Evolutionary conservation across 2,888 invertebrate species (phyloP).

Genomic region (Microplitis deprimator): DNA sequence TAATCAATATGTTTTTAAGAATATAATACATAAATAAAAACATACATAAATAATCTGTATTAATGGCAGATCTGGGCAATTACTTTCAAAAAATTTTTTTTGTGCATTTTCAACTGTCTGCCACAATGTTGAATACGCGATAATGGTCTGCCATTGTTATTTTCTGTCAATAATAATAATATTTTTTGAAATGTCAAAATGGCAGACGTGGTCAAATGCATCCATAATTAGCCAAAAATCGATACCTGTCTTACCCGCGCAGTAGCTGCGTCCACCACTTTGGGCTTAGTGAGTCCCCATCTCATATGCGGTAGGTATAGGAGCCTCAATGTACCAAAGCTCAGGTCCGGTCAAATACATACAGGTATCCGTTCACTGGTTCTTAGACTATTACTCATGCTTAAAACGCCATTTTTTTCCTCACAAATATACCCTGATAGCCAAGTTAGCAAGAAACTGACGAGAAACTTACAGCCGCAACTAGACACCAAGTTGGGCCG

Average conservation of each 20-base stretch:
- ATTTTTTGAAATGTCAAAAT: not conserved
- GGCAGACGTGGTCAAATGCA: no score
- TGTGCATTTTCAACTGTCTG: conserved; percentile 53
- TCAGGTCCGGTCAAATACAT: not conserved
- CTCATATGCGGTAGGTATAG: no score
- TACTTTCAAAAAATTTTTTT: conserved; percentile 16
- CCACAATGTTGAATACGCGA: conserved; percentile 60
- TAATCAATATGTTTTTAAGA: conserved; percentile 2
- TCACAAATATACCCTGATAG: no score
- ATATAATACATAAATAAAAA: no score
- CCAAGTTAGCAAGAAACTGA: no score
- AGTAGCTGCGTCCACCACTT: no score
- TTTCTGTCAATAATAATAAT: conserved; percentile 20
- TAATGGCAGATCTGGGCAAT: conserved; percentile 9
- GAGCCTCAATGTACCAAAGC: not conserved
- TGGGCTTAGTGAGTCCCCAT: no score
- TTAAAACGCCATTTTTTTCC: no score
- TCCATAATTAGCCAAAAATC: no score
- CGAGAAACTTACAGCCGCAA: no score
- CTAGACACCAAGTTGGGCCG: no score
- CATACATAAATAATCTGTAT: conserved; percentile 7
- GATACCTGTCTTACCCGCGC: no score
- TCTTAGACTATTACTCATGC: not conserved
- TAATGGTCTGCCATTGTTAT: conserved; percentile 57
- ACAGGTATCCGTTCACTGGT: not conserved